phyloP scores from a whole-genome alignment of 2,797 vertebrate species.

The Tokudaia muenninki region DNA sequence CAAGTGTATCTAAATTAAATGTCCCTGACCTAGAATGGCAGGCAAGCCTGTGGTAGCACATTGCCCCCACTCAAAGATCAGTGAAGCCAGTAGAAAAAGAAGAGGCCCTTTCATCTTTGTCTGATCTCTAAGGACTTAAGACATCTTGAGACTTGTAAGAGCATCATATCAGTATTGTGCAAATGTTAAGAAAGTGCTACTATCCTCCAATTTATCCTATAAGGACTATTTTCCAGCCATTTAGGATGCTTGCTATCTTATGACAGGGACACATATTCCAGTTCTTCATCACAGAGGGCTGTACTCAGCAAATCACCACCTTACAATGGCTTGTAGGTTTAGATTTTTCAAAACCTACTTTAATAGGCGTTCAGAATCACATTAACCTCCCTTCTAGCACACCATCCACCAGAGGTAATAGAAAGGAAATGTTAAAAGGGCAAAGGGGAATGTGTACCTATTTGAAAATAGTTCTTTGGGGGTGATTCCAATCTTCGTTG shows the following conservation, averaged over 20 bases:
- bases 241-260: conserved; percentile 24
- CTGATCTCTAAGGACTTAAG: background rate
- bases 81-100: background rate
- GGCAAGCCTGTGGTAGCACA: background rate
- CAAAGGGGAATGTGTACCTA: background rate
- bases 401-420: background rate
- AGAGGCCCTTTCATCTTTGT: background rate
- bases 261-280: conserved; percentile 16
- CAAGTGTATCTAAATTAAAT: background rate
- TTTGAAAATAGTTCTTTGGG: background rate
- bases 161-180: background rate
- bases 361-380: background rate
- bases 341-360: no score
- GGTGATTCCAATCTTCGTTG: background rate
- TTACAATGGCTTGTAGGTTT: background rate
- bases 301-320: conserved; percentile 32
- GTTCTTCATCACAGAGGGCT: conserved; percentile 43
- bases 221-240: conserved; percentile 4
- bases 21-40: background rate
- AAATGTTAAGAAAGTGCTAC: conserved; percentile 40
- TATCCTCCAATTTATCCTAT: background rate
- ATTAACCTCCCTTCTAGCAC: background rate
- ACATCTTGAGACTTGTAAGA: background rate
- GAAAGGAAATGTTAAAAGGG: background rate
- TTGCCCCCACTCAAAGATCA: background rate